Base-by-base conservation (phyloP, 2,888 invertebrate species). In the Drosophila robusta region DNA sequence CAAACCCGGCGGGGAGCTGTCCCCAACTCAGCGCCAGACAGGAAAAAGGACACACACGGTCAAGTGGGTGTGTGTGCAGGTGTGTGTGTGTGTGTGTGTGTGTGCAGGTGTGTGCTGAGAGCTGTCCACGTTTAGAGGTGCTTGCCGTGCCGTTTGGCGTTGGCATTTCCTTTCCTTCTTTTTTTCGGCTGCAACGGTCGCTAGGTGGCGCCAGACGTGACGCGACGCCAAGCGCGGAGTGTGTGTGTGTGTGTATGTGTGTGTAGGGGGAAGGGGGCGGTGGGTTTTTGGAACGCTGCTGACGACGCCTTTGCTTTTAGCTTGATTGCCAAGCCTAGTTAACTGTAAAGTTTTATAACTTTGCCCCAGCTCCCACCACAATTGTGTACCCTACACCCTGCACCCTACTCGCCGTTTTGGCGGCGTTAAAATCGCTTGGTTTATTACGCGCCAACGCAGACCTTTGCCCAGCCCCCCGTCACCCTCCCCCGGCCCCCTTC, bases 321-420 rank as follows among this genome's bases (percentile, higher is more conserved):
- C 90, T 90, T 89, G 88, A 89, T 89, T 89, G 88, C 88, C 89
- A 81, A 88, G 88, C 88, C 88, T 88, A 90, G 89, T 86, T 86
- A 89, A 89, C 88, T 89, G 88, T 89, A 86, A 86, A 86, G 88
- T 90, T 89, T 89, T 89, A 86, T 86, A 88, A 83, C 89, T 80
- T 82, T 89, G 74, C 79, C 86, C 18, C 18, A 18, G 18, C 1
- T 2, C 18, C 18, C 18, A 18, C 18, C 18, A 18, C 18, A 18
- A 18, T 18, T 29, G 36, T 42, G 44, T 24, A 45, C 41, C 52
- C 42, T 41, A 58, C 58, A 62, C 66, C 58, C 16, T 32, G 11
- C 52, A 12, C 22, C 44, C 67, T 24, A 8, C 45, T 34, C 41
- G 1, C 41, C 64, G 62, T 29, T 62, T 58, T 55, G 55, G 57